Conservation (phyloP, 2,888 invertebrate genomes). For the Auanema sp. region DNA sequence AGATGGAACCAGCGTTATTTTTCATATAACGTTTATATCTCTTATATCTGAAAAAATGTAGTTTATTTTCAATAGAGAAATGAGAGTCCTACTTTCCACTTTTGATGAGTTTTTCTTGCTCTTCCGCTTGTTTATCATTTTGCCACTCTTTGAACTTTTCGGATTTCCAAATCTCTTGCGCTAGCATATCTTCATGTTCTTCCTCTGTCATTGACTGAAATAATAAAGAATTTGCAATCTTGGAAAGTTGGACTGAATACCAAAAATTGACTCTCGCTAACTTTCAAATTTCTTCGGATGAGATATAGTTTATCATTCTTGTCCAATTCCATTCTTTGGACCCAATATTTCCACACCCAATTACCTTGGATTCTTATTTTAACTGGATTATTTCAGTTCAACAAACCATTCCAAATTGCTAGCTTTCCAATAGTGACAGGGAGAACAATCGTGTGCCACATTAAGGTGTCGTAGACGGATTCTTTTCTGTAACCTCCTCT, state of each 20-base stretch:
- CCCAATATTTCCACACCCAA: slow-evolving; percentile 81
- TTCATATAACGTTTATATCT: slow-evolving; percentile 86
- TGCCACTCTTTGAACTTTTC: slow-evolving; percentile 82
- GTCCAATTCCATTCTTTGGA: slow-evolving; percentile 78
- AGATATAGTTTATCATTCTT: slow-evolving; percentile 82
- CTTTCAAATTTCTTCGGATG: slow-evolving; percentile 77
- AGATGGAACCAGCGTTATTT: slow-evolving; percentile 85
- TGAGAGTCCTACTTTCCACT: slow-evolving; percentile 70
- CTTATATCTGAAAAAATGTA: slow-evolving; percentile 71
- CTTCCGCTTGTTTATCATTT: slow-evolving; percentile 77
- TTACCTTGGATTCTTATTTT: slow-evolving; percentile 4
- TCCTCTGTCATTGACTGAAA: slow-evolving; percentile 73
- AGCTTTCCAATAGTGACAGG: slow-evolving; percentile 78
- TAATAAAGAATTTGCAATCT: not conserved
- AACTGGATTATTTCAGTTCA: not conserved
- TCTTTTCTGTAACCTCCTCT: slow-evolving; percentile 88
- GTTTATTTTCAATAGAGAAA: not conserved
- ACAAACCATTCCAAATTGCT: slow-evolving; percentile 63
- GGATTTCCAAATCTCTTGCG: slow-evolving; percentile 80
- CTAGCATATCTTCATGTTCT: slow-evolving; percentile 76
- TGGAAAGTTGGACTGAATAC: slow-evolving; percentile 61
- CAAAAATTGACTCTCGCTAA: slow-evolving; percentile 69
- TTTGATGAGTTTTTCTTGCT: slow-evolving; percentile 81
- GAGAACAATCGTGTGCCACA: slow-evolving; percentile 80
- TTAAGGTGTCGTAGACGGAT: slow-evolving; percentile 76